phyloP scores from a whole-genome alignment of 2,797 vertebrate genomes.

The Cynopterus sphinx region DNA sequence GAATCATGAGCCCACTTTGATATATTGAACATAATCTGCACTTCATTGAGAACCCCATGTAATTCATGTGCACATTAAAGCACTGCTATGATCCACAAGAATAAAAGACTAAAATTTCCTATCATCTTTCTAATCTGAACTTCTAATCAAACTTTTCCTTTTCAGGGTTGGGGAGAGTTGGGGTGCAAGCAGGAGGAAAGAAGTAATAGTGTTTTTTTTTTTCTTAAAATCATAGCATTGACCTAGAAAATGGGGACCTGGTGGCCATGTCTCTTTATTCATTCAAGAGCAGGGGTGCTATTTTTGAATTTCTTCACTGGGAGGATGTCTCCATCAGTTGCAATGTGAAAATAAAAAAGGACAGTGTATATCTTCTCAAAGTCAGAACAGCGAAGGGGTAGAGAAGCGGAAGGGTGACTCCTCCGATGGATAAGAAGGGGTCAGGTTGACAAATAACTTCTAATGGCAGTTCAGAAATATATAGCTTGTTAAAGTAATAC shows the following conservation, averaged over 20 bases:
- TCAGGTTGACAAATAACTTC: background rate
- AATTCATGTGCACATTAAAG: background rate
- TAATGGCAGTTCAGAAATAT: constrained; percentile 2
- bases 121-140: background rate
- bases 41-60: background rate
- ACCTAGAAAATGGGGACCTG: background rate
- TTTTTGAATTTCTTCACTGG: background rate
- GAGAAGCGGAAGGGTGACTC: background rate
- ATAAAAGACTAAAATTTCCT: background rate
- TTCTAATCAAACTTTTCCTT: background rate
- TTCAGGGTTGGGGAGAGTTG: background rate
- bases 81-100: background rate
- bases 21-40: background rate
- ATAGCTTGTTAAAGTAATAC: background rate
- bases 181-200: background rate
- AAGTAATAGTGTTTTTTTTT: background rate
- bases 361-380: background rate
- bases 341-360: background rate
- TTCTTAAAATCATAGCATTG: background rate
- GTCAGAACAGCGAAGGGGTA: background rate
- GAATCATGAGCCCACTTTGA: background rate
- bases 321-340: background rate
- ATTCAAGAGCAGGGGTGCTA: background rate
- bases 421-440: background rate
- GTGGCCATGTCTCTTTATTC: background rate